Conservation (phyloP, 2,888 invertebrate genomes). For the Drosophila planitibia region DNA sequence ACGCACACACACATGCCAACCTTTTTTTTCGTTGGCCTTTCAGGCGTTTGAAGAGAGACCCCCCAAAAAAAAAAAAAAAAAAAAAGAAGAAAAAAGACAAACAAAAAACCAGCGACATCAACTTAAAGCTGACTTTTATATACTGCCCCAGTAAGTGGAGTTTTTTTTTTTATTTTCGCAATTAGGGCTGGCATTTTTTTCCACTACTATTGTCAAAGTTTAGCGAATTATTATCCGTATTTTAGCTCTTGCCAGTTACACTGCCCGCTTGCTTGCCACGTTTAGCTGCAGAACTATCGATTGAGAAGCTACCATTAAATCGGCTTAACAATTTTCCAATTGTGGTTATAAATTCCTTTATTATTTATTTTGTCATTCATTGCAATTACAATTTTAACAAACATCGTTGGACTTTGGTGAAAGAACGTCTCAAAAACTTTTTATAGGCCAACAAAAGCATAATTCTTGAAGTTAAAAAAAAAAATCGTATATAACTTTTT, state of each 20-base stretch:
- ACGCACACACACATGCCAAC: slow-evolving; percentile 5
- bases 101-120: slow-evolving; percentile 17
- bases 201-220: slow-evolving; percentile 33
- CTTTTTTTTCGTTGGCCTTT: slow-evolving; percentile 61
- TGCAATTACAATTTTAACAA: neutral
- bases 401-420: neutral
- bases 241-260: slow-evolving; percentile 34
- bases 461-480: neutral
- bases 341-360: neutral
- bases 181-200: slow-evolving; percentile 49
- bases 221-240: slow-evolving; percentile 34
- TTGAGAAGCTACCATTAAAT: neutral
- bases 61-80: neutral
- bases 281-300: neutral
- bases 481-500: neutral
- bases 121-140: slow-evolving; percentile 29
- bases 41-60: slow-evolving; percentile 38
- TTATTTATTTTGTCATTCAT: neutral
- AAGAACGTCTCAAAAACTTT: neutral
- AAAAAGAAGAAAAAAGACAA: neutral
- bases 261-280: neutral
- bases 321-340: neutral
- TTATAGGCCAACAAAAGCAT: neutral
- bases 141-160: slow-evolving; percentile 31
- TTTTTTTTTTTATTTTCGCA: slow-evolving; percentile 39